phyloP scores from a whole-genome alignment of 2,113 vertebrate genomes.

The Copsychus sechellarum region DNA sequence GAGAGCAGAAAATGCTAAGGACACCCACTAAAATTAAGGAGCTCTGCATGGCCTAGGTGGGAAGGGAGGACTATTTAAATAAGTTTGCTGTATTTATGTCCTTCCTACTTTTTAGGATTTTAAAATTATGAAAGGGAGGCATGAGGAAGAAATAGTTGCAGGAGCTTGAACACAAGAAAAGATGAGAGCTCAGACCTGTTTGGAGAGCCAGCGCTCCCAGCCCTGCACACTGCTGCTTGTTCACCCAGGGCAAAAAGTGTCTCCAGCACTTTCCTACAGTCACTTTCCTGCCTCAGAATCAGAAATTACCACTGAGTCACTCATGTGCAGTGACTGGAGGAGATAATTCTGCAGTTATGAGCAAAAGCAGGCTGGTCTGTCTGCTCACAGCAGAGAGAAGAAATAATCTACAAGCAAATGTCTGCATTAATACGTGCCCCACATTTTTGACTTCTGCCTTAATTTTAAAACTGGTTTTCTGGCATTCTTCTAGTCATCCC shows the following conservation, averaged over 20 bases:
- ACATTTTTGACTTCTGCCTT: not conserved
- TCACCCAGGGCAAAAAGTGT: not conserved
- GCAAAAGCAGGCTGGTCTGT: not conserved
- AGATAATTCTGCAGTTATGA: constrained; percentile 7
- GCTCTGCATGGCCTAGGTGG: not conserved
- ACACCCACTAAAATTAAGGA: not conserved
- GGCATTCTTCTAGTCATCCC: not conserved
- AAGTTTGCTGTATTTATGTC: not conserved
- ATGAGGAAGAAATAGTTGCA: not conserved
- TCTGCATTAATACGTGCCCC: not conserved
- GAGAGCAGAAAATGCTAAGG: not conserved
- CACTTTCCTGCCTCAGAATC: not conserved
- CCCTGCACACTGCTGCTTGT: not conserved
- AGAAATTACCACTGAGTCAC: not conserved
- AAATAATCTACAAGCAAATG: not conserved
- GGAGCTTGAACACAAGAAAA: not conserved
- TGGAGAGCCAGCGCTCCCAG: fast-evolving
- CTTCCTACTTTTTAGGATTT: not conserved
- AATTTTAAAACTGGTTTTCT: not conserved
- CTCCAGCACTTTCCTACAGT: not conserved
- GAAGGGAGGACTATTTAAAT: not conserved
- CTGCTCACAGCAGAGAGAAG: not conserved
- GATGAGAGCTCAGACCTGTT: not conserved
- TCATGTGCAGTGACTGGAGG: not conserved
- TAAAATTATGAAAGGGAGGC: not conserved